Conservation (phyloP, 2,888 invertebrate genomes). For the Mechanitis mazaeus region DNA sequence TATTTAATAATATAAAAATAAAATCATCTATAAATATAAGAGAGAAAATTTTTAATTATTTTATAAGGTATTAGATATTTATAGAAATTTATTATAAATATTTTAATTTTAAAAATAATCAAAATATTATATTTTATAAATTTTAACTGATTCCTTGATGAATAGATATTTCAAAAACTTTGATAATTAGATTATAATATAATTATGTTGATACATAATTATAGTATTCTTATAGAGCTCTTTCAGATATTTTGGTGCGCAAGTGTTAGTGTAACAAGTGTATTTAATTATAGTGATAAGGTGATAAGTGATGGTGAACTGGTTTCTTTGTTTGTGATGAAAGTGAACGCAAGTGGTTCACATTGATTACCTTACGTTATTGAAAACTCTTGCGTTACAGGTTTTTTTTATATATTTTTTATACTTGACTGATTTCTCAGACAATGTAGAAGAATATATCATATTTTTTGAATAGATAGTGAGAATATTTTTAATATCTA, state of each 20-base stretch:
- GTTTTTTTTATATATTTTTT: background rate
- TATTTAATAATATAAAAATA: too few relatives aligned
- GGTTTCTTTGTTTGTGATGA: conserved; percentile 44
- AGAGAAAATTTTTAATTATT: too few relatives aligned
- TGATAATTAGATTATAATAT: background rate
- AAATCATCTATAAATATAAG: too few relatives aligned
- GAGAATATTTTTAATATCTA: background rate
- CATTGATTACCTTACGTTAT: background rate
- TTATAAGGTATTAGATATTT: too few relatives aligned
- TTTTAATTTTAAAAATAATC: too few relatives aligned
- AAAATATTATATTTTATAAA: background rate
- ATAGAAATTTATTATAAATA: too few relatives aligned
- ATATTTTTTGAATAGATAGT: background rate
- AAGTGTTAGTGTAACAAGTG: conserved; percentile 18
- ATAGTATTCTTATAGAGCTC: too few relatives aligned
- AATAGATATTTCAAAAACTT: background rate
- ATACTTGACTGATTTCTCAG: too few relatives aligned
- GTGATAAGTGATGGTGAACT: conserved; percentile 40
- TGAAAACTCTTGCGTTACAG: background rate
- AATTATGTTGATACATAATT: background rate
- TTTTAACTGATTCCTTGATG: background rate
- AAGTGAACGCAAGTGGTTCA: conserved; percentile 21
- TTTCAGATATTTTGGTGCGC: background rate
- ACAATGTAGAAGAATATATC: background rate
- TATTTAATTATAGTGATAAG: conserved; percentile 37